Percentiles rank a stretch among this genome's conserved stretches.
These are phyloP conservation scores for Drosophila santomea DNA, from an alignment of 1,140 invertebrate genomes.

Conservation along the genomic window DNA sequence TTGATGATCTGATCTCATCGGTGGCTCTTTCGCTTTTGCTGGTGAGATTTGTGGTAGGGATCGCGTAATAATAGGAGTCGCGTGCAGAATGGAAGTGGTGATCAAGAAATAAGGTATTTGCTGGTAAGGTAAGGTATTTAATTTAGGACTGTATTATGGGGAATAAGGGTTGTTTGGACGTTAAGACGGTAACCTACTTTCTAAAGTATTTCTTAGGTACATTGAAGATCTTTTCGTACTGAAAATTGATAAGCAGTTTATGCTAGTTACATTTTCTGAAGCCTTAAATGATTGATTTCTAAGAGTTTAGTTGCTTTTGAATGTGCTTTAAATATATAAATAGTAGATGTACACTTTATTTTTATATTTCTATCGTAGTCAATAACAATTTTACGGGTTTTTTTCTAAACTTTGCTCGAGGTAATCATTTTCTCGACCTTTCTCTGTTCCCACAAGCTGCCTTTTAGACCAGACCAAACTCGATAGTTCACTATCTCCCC, in stretches of 20 bases:
- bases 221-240: too few species aligned
- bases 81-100: conserved; percentile 2
- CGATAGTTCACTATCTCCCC: conserved; percentile 25
- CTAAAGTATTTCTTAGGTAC: too few species aligned
- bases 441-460: conserved; percentile 8
- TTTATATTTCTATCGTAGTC: too few species aligned
- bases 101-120: conserved; percentile 7
- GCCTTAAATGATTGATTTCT: neutral
- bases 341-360: too few species aligned
- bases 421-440: conserved; percentile 11
- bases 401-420: conserved; percentile 1
- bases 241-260: too few species aligned
- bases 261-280: too few species aligned
- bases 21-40: conserved; percentile 1
- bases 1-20: conserved; percentile 49
- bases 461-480: conserved; percentile 23
- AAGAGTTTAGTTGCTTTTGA: neutral
- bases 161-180: neutral
- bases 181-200: too few species aligned
- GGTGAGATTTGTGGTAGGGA: neutral
- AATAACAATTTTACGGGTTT: too few species aligned
- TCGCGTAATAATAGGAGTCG: conserved; percentile 16
- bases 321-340: neutral
- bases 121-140: neutral
- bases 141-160: neutral